Conservation (phyloP, 2,797 vertebrate species). For the Rhynchotus rufescens region DNA sequence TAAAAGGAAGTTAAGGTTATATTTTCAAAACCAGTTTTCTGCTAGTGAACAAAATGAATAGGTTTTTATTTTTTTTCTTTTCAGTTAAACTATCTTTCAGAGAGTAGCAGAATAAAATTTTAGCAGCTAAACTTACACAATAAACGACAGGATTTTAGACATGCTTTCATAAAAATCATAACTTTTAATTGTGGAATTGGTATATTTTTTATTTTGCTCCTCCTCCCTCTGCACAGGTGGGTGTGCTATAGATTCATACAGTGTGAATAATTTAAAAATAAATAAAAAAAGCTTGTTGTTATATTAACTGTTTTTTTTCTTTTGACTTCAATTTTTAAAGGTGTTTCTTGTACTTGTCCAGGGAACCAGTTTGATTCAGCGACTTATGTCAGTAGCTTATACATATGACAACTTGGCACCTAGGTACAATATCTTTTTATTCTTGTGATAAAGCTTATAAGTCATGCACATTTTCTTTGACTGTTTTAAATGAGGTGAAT, state of each 20-base stretch:
- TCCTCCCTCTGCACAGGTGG: conserved; percentile 26
- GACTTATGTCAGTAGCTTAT: conserved; percentile 97
- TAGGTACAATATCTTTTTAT: conserved; percentile 84
- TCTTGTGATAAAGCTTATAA: conserved; percentile 58
- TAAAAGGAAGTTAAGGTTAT: background rate
- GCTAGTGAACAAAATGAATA: background rate
- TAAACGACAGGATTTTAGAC: conserved; percentile 10
- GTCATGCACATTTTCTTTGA: conserved; percentile 33
- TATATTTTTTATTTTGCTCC: background rate
- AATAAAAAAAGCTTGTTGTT: conserved; percentile 68
- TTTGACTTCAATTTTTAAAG: conserved; percentile 82
- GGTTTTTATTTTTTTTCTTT: background rate
- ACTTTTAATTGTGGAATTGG: background rate
- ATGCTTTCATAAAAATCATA: background rate
- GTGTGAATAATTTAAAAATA: conserved; percentile 53
- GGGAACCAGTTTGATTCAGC: conserved; percentile 95
- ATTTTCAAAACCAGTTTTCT: background rate
- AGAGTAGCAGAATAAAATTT: background rate
- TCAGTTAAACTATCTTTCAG: background rate
- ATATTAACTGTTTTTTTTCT: conserved; percentile 74
- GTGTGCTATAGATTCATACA: conserved; percentile 57
- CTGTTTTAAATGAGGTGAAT: background rate
- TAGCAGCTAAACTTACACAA: background rate
- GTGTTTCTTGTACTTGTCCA: conserved; percentile 97
- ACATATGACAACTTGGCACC: conserved; percentile 98